These are phyloP conservation scores for Drosophila testacea DNA, from an alignment of 2,888 invertebrate genomes.

Conservation along the genomic window DNA sequence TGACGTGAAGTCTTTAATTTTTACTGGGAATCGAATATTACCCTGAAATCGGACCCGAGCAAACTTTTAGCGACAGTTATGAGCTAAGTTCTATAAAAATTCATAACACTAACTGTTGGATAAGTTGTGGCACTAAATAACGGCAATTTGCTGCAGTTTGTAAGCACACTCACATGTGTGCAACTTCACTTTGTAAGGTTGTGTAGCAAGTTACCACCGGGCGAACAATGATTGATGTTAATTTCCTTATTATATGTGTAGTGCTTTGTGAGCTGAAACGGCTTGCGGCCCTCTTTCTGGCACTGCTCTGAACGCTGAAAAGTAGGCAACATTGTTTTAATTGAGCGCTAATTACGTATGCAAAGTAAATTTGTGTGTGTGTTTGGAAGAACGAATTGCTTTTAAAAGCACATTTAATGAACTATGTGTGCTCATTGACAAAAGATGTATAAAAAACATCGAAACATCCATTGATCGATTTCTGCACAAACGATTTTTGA, in stretches of 20 bases:
- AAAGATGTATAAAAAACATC: too few relatives aligned
- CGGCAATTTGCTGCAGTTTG: slow-evolving; percentile 40
- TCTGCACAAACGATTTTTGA: too few relatives aligned
- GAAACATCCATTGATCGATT: too few relatives aligned
- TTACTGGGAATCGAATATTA: not conserved
- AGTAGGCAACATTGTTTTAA: slow-evolving; percentile 38
- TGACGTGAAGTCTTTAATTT: not conserved
- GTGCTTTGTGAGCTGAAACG: slow-evolving; percentile 16
- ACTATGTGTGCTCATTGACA: too few relatives aligned
- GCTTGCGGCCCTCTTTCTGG: too few relatives aligned
- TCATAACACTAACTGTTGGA: slow-evolving; percentile 9
- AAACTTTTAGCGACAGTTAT: too few relatives aligned
- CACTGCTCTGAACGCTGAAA: slow-evolving; percentile 4
- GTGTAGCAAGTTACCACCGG: slow-evolving; percentile 32
- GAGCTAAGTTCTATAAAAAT: not conserved
- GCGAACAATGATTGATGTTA: slow-evolving; percentile 41
- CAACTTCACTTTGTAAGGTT: too few relatives aligned
- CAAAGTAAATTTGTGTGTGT: not conserved
- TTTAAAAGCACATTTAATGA: too few relatives aligned
- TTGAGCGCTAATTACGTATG: not conserved
- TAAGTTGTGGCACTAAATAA: slow-evolving; percentile 39
- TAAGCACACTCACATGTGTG: too few relatives aligned
- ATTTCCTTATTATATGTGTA: not conserved
- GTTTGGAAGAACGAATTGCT: too few relatives aligned
- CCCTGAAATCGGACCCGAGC: too few relatives aligned